Evolutionary conservation across 1,140 invertebrate species (phyloP), one percentile per base, ranked within the genome.

Genomic region (Ctenoplectra terminalis): DNA sequence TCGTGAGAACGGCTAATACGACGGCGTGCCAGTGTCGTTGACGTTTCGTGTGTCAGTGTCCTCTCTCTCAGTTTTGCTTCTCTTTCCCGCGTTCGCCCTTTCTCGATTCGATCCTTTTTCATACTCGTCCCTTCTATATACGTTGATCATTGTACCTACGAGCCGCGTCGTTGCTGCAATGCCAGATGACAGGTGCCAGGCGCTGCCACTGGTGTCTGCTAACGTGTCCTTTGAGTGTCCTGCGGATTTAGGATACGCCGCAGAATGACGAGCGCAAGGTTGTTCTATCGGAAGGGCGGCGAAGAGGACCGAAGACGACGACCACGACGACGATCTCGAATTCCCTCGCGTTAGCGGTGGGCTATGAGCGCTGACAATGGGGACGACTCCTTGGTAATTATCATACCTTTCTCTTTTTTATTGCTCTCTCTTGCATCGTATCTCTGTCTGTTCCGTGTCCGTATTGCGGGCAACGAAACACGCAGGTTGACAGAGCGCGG

Each of bases 351-450:
- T 88, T 82, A 88, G 90, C 89, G 88, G 87, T 87, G 89, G 92
- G 93, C 91, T 93, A 94, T 94, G 93, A 94, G 90, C 93, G 90
- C 92, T 93, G 93, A 93, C 91, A 94, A 93, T 93, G 93, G 90
- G 90, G 93, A 94, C 88, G 93, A 94, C 90, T 94, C 93, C 93
- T 92, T 94, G 93, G 93, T 94, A 93, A 93, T 90, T 92, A 91
- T 89, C 87, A 79, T 78, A 86, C 83, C 82, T 84, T 87, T 86
- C 78, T 78, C 77, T 87, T 88, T 83, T 88, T 89, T 73, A 63
- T 81, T 73, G 7, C 40, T 50, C 58, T 78, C 82, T 83, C 69
- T 56, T 58, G 56, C 48, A 56, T 20, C n/a, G 71, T 58, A 3
- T 84, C 54, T 52, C 58, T 83, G 75, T 79, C 60, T 20, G 26